Percentiles rank a stretch among this genome's conserved stretches.
phyloP scores from a whole-genome alignment of 2,113 vertebrate species.

The Calcarius ornatus region DNA sequence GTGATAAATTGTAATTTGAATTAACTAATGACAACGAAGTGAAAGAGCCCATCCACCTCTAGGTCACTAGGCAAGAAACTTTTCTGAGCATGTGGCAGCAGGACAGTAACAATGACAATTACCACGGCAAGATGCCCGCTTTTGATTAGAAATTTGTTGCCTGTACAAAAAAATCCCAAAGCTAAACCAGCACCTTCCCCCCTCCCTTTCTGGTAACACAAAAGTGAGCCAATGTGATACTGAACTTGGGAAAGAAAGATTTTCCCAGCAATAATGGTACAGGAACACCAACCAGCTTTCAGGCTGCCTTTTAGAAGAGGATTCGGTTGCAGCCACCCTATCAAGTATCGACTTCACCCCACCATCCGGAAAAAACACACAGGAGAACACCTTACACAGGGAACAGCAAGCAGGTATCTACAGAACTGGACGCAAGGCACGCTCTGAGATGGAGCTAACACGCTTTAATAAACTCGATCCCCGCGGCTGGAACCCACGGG shows the following conservation, averaged over 20 bases:
- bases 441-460: fast-evolving
- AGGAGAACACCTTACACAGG: background rate
- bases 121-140: fast-evolving
- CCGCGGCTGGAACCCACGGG: background rate
- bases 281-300: background rate
- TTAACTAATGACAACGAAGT: background rate
- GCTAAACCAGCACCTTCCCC: background rate
- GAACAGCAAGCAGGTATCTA: too few relatives aligned
- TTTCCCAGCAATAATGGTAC: background rate
- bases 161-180: background rate
- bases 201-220: background rate
- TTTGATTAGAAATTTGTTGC: background rate
- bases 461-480: fast-evolving
- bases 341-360: background rate
- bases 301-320: background rate
- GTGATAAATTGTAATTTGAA: fast-evolving
- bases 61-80: background rate
- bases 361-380: fast-evolving
- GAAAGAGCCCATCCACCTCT: background rate
- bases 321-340: background rate
- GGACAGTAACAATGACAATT: background rate
- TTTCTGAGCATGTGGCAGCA: background rate
- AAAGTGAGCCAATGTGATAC: fast-evolving
- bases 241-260: background rate
- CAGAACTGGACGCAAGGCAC: background rate